Percentiles rank a stretch among this genome's conserved stretches.
These are phyloP conservation scores for Nomada fucata DNA, from an alignment of 2,888 invertebrate genomes.

Conservation along the genomic window DNA sequence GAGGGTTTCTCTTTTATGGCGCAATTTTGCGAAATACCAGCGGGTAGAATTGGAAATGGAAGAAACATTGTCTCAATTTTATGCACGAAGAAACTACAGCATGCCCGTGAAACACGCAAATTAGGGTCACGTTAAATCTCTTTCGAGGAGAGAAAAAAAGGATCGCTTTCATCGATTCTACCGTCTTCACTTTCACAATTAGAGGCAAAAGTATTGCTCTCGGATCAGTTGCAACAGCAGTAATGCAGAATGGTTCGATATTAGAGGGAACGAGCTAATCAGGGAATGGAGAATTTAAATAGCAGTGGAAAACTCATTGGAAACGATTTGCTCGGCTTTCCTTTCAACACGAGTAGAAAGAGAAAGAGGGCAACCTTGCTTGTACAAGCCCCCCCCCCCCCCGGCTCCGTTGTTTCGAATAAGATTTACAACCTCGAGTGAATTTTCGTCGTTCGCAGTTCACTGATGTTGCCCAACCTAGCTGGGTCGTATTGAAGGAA, in stretches of 20 bases:
- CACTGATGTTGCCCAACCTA: background rate
- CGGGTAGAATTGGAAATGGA: too few species aligned
- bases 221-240: background rate
- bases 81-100: background rate
- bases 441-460: background rate
- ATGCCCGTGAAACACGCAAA: background rate
- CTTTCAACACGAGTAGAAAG: background rate
- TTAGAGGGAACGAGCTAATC: background rate
- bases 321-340: slow-evolving; percentile 29
- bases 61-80: background rate
- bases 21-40: background rate
- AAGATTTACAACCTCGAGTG: background rate
- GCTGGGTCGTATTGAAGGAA: background rate
- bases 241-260: background rate
- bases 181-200: slow-evolving; percentile 26
- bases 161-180: slow-evolving; percentile 27
- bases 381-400: background rate
- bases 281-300: background rate
- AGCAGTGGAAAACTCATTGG: slow-evolving; percentile 13
- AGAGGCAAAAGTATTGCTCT: slow-evolving; percentile 1
- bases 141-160: slow-evolving; percentile 17
- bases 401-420: background rate
- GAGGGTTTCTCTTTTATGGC: background rate
- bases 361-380: background rate
- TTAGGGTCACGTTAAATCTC: slow-evolving; percentile 22